Conservation (phyloP, 1,140 invertebrate species). For the Idris sp. region DNA sequence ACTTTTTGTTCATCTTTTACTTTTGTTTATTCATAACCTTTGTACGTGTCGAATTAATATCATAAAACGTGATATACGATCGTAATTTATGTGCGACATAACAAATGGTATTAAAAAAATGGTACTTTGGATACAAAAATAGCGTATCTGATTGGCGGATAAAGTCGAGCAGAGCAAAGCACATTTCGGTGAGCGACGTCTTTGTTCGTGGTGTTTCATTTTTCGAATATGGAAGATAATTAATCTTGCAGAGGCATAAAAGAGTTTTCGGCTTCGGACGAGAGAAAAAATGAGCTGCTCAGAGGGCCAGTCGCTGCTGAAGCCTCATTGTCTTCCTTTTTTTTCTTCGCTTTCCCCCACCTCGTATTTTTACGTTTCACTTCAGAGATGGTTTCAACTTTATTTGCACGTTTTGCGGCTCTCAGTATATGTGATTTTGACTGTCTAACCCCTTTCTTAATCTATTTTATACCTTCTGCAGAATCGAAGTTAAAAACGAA, state of each 20-base stretch:
- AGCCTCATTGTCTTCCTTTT: constrained; percentile 61
- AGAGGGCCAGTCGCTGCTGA: constrained; percentile 66
- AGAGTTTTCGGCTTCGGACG: constrained; percentile 76
- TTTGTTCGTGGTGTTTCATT: constrained; percentile 76
- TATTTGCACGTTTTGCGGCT: constrained; percentile 19
- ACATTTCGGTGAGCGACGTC: constrained; percentile 53
- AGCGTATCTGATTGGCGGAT: constrained; percentile 61
- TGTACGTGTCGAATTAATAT: constrained; percentile 33
- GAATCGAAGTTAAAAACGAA: constrained; percentile 75
- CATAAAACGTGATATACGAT: constrained; percentile 15
- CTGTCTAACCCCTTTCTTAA: too few relatives aligned
- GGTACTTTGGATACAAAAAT: constrained; percentile 51
- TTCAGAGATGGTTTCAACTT: constrained; percentile 17
- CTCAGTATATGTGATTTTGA: too few relatives aligned
- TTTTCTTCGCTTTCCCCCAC: constrained; percentile 50
- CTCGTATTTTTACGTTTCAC: constrained; percentile 42
- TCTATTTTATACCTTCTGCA: constrained; percentile 64
- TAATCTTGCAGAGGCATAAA: constrained; percentile 77
- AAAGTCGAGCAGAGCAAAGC: constrained; percentile 60
- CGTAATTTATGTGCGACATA: constrained; percentile 29
- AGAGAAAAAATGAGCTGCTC: constrained; percentile 76
- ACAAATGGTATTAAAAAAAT: constrained; percentile 57
- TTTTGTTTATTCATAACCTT: too few relatives aligned
- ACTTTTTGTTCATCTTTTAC: too few relatives aligned
- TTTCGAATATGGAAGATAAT: constrained; percentile 78